phyloP scores from a whole-genome alignment of 2,797 vertebrate genomes.

The Sebastes melanostomus region DNA sequence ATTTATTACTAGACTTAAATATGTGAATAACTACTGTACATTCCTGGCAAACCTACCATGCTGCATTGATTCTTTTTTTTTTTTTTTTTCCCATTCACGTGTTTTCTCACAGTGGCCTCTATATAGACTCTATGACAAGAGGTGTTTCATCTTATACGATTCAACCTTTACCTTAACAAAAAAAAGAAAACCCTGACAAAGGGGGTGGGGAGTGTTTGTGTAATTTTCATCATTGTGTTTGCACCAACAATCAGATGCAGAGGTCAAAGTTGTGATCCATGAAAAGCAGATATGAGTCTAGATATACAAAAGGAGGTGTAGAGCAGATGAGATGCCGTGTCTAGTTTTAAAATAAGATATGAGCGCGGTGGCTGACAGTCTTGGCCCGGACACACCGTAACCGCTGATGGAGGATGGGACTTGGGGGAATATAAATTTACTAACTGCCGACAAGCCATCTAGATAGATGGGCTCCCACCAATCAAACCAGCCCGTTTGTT shows the following conservation, averaged over 20 bases:
- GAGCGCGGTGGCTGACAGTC: slow-evolving; percentile 62
- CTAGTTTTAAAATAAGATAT: slow-evolving; percentile 70
- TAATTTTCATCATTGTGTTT: not conserved
- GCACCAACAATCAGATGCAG: not conserved
- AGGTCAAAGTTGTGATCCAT: not conserved
- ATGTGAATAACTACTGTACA: not conserved
- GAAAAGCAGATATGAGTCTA: not conserved
- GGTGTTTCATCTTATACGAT: not conserved
- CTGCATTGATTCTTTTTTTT: not conserved
- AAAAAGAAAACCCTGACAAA: not conserved
- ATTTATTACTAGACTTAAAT: not conserved
- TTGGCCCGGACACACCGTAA: slow-evolving; percentile 47
- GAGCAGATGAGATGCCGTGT: slow-evolving; percentile 15
- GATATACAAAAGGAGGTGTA: not conserved
- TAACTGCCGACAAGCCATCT: slow-evolving; percentile 66
- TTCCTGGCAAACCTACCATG: not conserved
- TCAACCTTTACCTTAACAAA: not conserved
- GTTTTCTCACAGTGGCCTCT: not conserved
- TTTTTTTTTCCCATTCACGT: not conserved
- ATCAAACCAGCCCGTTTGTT: slow-evolving; percentile 77
- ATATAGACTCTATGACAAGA: not conserved
- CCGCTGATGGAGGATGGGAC: slow-evolving; percentile 72
- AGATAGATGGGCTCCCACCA: slow-evolving; percentile 76
- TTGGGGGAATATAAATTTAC: slow-evolving; percentile 79
- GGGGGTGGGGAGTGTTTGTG: not conserved